Percentiles rank a stretch among this genome's conserved stretches.
phyloP scores from a whole-genome alignment of 2,113 vertebrate species.

The Apodemus speciosus region DNA sequence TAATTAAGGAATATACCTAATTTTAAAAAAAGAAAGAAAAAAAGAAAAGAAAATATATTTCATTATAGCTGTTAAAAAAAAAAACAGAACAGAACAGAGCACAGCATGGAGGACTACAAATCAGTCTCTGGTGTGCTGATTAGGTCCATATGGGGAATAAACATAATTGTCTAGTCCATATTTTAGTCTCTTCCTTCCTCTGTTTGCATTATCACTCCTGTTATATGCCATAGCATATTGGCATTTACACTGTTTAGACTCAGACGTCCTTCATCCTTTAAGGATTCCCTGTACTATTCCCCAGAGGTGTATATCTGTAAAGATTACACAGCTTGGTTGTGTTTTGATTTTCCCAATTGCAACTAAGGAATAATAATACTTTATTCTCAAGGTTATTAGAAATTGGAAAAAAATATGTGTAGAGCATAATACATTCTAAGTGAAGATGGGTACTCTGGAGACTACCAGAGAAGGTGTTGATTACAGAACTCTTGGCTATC shows the following conservation, averaged over 20 bases:
- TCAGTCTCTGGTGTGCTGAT: neutral
- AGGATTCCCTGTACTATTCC: neutral
- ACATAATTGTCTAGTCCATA: neutral
- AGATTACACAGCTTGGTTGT: neutral
- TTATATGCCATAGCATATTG: rapidly evolving
- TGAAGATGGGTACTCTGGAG: neutral
- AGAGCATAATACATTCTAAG: neutral
- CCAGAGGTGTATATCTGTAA: neutral
- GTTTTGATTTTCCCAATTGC: neutral
- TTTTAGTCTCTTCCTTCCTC: neutral
- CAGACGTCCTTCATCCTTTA: neutral
- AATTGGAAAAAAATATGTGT: neutral
- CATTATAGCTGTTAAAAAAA: neutral
- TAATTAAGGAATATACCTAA: too few species aligned
- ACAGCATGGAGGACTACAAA: neutral
- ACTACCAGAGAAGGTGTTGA: neutral
- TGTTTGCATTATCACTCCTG: neutral
- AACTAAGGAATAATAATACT: neutral
- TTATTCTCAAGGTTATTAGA: neutral
- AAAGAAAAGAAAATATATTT: neutral
- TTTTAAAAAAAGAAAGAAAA: too few species aligned
- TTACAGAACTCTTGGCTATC: neutral
- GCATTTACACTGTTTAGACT: neutral
- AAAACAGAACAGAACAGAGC: rapidly evolving
- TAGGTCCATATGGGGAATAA: neutral